Evolutionary conservation across 2,113 vertebrate species (phyloP).

Genomic region (Monopterus albus): DNA sequence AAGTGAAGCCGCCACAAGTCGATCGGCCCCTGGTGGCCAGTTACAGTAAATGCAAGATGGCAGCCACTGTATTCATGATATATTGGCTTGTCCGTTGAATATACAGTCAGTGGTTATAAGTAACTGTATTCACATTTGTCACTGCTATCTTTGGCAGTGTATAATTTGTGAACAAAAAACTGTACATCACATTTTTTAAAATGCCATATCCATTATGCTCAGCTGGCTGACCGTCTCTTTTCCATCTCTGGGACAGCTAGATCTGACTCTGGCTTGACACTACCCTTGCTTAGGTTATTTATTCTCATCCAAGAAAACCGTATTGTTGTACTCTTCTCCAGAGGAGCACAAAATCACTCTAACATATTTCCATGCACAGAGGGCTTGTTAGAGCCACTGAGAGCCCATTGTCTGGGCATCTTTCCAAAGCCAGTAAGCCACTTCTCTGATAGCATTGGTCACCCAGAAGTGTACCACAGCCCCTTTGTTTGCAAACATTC

Average conservation of each 20-base stretch:
- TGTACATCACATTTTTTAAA: too few relatives aligned
- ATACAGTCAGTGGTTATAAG: too few relatives aligned
- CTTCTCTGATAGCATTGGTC: constrained; percentile 15
- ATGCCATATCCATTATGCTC: neutral
- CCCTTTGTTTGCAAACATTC: constrained; percentile 9
- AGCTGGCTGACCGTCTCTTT: neutral
- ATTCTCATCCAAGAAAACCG: neutral
- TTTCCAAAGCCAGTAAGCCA: constrained; percentile 35
- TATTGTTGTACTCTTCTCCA: neutral
- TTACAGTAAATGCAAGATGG: too few relatives aligned
- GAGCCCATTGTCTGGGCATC: constrained; percentile 22
- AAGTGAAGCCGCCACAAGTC: too few relatives aligned
- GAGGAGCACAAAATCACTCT: constrained; percentile 1
- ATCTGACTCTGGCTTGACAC: neutral
- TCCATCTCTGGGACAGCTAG: neutral
- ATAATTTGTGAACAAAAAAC: neutral
- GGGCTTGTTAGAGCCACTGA: constrained; percentile 9
- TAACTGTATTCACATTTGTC: too few relatives aligned
- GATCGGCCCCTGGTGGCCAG: too few relatives aligned
- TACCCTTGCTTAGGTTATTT: neutral
- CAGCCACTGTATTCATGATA: too few relatives aligned
- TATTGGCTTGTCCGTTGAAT: too few relatives aligned
- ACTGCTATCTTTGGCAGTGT: too few relatives aligned
- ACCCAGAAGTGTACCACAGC: constrained; percentile 6
- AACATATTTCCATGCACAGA: constrained; percentile 2